phyloP scores from a whole-genome alignment of 2,888 invertebrate genomes.

The Ophioninae sp. region DNA sequence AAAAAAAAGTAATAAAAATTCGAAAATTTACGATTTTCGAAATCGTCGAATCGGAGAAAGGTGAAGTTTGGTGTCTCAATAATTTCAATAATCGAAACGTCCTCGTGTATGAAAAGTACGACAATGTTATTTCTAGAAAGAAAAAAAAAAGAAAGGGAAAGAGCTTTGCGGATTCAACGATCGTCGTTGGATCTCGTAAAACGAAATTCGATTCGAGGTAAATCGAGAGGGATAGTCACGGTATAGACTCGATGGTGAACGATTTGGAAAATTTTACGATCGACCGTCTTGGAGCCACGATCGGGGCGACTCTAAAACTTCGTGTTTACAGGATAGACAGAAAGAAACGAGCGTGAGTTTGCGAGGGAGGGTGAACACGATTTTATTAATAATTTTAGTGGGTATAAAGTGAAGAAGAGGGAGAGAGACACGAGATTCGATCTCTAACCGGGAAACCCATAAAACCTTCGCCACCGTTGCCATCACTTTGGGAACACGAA shows the following conservation, averaged over 20 bases:
- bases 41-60: too few relatives aligned
- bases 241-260: conserved; percentile 51
- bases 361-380: conserved; percentile 67
- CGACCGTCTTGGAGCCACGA: conserved; percentile 52
- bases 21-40: too few relatives aligned
- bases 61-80: background rate
- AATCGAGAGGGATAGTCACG: conserved; percentile 12
- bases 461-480: conserved; percentile 71
- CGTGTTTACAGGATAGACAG: conserved; percentile 71
- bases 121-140: conserved; percentile 39
- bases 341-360: conserved; percentile 56
- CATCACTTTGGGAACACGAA: conserved; percentile 56
- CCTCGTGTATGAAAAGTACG: conserved; percentile 29
- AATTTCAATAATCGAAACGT: conserved; percentile 20
- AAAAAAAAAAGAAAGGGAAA: too few relatives aligned
- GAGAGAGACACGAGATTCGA: conserved; percentile 40
- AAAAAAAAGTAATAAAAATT: too few relatives aligned
- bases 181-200: conserved; percentile 64
- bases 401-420: conserved; percentile 29
- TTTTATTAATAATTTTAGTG: conserved; percentile 75
- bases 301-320: conserved; percentile 67
- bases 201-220: conserved; percentile 61
- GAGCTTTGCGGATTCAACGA: conserved; percentile 38
- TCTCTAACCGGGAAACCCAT: conserved; percentile 65
- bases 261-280: conserved; percentile 73